These are phyloP conservation scores for Napeogenes sylphis DNA, from an alignment of 2,888 invertebrate species.

Conservation along the genomic window DNA sequence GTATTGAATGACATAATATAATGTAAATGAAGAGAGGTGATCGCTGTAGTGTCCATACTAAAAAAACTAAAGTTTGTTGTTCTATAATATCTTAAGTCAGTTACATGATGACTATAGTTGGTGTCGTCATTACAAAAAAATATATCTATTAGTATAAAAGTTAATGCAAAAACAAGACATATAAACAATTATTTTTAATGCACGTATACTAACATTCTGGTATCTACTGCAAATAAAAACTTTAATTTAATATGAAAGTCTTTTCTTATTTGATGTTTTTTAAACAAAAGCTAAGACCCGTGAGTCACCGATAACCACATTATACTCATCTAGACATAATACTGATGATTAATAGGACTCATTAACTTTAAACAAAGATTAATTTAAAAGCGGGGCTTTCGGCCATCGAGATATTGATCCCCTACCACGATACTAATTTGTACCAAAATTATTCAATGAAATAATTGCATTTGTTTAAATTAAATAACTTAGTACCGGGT, in stretches of 20 bases:
- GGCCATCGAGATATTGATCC: conserved; percentile 40
- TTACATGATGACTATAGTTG: not conserved
- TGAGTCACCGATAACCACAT: conserved; percentile 63
- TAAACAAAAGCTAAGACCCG: conserved; percentile 11
- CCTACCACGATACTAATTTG: conserved; percentile 33
- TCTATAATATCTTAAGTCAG: not conserved
- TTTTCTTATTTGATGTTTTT: not conserved
- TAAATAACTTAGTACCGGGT: too few relatives aligned
- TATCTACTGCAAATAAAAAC: too few relatives aligned
- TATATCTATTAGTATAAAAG: too few relatives aligned
- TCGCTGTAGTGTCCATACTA: conserved; percentile 10
- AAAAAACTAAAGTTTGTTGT: not conserved
- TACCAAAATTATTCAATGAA: not conserved
- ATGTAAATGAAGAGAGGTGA: conserved; percentile 35
- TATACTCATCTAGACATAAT: conserved; percentile 68
- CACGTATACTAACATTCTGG: too few relatives aligned
- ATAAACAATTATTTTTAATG: too few relatives aligned
- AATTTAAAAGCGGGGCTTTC: conserved; percentile 47
- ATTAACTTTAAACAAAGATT: conserved; percentile 74
- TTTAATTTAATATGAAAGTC: too few relatives aligned
- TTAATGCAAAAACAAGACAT: too few relatives aligned
- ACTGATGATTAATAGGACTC: conserved; percentile 67
- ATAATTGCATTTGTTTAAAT: not conserved
- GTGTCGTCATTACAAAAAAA: too few relatives aligned
- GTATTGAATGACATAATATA: conserved; percentile 35